Evolutionary conservation across 2,888 invertebrate species (phyloP), one percentile per base, ranked within the genome.

Genomic region (Dicranocentrus wangi): DNA sequence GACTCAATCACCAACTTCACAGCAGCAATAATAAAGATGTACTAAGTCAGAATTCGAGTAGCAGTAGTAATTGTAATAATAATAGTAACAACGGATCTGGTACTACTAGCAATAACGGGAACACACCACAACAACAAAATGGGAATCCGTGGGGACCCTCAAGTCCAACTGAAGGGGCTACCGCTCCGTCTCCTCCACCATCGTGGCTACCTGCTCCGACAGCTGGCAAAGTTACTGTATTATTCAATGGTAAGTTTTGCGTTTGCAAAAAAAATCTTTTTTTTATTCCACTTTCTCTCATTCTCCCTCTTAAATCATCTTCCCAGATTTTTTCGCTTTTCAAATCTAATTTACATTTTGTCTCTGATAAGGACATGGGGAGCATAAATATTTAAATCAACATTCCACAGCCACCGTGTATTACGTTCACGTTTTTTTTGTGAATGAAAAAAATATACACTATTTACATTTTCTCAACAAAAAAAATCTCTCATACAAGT

Each of bases 111-210:
- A 82, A 82, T 66, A 81, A 72, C 61, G 71, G 75, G 47, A 55
- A 73, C 19, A 78, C 61, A 65, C 81, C 70, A 43, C 72, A 73
- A 47, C 82, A 55, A 66, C 75, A 77, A 63, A 77, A 76, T 39
- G 81, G 73, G 27, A 84, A 85, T 78, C 84, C 83, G 88, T 93
- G 93, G 93, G 93, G 93, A 60, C 93, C 93, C 53, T 92, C 93
- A 83, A 93, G 93, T 88, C 93, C 93, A 78, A 93, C 93, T 86
- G 93, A 93, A 85, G 93, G 93, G 86, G 92, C 93, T 84, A 93
- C 93, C 84, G 89, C 89, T 53, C 88, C 87, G 27, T 87, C 88
- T 43, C 87, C 88, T 21, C 89, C 89, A 53, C 87, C 88, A 21
- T 87, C 88, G 7, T 86, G 87, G 72, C 87, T 87, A 93, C 88